Conservation (phyloP, 1,140 invertebrate species). For the Fopius arisanus region DNA sequence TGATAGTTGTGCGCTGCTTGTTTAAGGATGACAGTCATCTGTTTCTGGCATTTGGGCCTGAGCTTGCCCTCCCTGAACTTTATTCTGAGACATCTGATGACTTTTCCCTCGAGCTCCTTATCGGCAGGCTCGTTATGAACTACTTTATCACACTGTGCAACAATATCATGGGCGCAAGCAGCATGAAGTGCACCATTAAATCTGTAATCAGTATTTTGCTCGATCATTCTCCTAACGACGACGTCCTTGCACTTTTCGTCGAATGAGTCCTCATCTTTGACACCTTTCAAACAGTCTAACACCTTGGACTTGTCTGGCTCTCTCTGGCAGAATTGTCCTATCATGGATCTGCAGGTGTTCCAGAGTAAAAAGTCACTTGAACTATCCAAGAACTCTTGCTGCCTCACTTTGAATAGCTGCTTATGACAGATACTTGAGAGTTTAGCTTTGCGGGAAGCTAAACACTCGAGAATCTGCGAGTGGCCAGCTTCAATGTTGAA, state of each 20-base stretch:
- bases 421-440: constrained; percentile 78
- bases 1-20: constrained; percentile 89
- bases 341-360: constrained; percentile 84
- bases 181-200: constrained; percentile 88
- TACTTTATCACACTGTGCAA: constrained; percentile 70
- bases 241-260: constrained; percentile 86
- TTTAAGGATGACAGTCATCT: constrained; percentile 82
- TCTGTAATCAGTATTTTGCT: constrained; percentile 91
- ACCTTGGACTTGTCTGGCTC: constrained; percentile 74
- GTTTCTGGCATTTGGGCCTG: constrained; percentile 78
- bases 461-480: constrained; percentile 87
- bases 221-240: constrained; percentile 88
- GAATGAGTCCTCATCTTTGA: constrained; percentile 83
- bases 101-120: constrained; percentile 64
- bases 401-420: constrained; percentile 83
- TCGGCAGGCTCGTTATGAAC: constrained; percentile 51
- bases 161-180: constrained; percentile 78
- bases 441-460: constrained; percentile 76
- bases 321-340: constrained; percentile 80
- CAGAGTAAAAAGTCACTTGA: constrained; percentile 85
- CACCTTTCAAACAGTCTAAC: constrained; percentile 77
- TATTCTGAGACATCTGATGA: constrained; percentile 77
- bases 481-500: constrained; percentile 76
- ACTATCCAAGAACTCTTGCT: constrained; percentile 86
- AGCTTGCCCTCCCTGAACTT: constrained; percentile 80